A percentile compares a stretch with the other conserved stretches of the same genome.
phyloP scores from a whole-genome alignment of 2,113 vertebrate genomes.

The Burhinus bistriatus region DNA sequence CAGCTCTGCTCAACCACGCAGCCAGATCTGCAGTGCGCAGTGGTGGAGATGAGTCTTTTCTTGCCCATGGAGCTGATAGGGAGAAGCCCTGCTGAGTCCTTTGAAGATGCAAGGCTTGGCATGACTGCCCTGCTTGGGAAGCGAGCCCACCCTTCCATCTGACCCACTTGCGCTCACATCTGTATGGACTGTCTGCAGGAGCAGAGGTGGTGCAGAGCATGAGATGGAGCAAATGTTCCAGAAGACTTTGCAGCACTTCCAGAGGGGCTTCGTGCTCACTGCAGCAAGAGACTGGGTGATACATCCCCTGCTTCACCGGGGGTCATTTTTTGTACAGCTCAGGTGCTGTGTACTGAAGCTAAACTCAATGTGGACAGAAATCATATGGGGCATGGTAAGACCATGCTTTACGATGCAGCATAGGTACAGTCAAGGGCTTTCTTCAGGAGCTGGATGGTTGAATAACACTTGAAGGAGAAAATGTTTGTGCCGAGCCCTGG shows the following conservation, averaged over 20 bases:
- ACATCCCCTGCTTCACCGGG: neutral
- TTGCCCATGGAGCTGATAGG: neutral
- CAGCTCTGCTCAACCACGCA: neutral
- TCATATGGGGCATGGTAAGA: neutral
- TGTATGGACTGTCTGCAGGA: neutral
- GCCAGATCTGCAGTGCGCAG: neutral
- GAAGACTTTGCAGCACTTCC: neutral
- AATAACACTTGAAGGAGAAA: constrained; percentile 2
- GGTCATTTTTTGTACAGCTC: neutral
- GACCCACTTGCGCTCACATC: neutral
- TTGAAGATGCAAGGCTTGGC: neutral
- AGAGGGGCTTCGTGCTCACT: neutral
- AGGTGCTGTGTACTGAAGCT: neutral
- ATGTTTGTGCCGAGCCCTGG: neutral
- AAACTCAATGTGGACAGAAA: neutral
- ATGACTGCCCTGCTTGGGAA: neutral
- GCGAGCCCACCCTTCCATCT: neutral
- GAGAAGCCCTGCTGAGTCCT: neutral
- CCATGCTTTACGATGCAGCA: neutral
- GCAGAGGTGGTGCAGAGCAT: neutral
- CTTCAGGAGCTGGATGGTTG: neutral
- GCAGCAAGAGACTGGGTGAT: neutral
- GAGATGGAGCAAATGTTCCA: neutral
- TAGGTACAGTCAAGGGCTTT: neutral
- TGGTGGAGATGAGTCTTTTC: neutral